Percentiles rank a stretch among this genome's conserved stretches.
Conservation (phyloP, 2,888 invertebrate genomes). For the Hyles lineata region DNA sequence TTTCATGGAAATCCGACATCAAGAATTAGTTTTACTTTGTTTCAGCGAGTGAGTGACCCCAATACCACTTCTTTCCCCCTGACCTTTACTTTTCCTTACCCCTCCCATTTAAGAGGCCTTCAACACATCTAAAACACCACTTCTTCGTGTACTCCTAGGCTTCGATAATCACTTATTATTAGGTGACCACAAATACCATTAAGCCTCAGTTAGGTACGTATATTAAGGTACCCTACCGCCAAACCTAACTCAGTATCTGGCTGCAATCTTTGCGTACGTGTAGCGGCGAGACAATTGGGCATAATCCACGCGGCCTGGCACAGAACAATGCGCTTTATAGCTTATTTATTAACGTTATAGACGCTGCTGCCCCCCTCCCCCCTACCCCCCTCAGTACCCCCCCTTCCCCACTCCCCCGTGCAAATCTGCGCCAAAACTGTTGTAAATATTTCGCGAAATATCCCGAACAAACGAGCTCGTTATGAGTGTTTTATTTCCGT, state of each 20-base stretch:
- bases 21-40: too few species aligned
- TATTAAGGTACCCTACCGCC: neutral
- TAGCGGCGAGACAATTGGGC: conserved; percentile 63
- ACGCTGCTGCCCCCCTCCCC: conserved; percentile 36
- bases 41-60: too few species aligned
- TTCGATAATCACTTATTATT: too few species aligned
- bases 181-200: neutral
- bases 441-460: conserved; percentile 59
- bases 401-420: conserved; percentile 30
- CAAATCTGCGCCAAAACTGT: conserved; percentile 39
- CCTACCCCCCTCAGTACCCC: conserved; percentile 29
- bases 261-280: conserved; percentile 41
- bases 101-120: too few species aligned
- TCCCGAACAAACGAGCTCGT: conserved; percentile 72
- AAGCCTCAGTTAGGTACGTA: neutral
- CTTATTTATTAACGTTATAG: conserved; percentile 57
- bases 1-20: too few species aligned
- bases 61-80: too few species aligned
- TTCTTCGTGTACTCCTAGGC: too few species aligned
- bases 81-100: too few species aligned
- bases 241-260: conserved; percentile 15
- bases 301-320: conserved; percentile 69
- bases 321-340: conserved; percentile 68
- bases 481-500: conserved; percentile 70
- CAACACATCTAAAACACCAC: too few species aligned